Percentiles rank a stretch among this genome's conserved stretches.
These are phyloP conservation scores for Protaetia brevitarsis DNA, from an alignment of 1,140 invertebrate genomes.

Conservation along the genomic window DNA sequence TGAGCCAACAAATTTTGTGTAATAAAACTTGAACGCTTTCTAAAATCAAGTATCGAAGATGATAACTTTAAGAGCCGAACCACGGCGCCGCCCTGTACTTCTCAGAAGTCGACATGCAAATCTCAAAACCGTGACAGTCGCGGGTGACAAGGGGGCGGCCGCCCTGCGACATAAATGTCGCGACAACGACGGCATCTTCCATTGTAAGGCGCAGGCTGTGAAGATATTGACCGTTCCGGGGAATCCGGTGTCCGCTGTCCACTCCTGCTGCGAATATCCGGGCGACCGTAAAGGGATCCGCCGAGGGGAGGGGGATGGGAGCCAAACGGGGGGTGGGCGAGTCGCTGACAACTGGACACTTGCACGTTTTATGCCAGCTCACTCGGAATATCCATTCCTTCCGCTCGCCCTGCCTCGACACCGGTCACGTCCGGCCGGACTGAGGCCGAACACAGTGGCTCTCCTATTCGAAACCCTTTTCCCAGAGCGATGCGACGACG, in stretches of 20 bases:
- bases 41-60: too few species aligned
- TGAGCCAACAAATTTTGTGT: too few species aligned
- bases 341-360: constrained; percentile 38
- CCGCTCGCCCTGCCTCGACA: not conserved
- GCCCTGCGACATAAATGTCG: constrained; percentile 18
- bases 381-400: constrained; percentile 28
- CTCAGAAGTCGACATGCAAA: too few species aligned
- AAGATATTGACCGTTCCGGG: constrained; percentile 39
- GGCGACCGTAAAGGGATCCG: constrained; percentile 19
- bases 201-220: constrained; percentile 39
- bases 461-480: not conserved
- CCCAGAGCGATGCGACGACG: not conserved
- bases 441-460: not conserved
- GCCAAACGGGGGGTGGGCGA: constrained; percentile 13
- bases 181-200: constrained; percentile 17
- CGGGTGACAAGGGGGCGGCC: too few species aligned
- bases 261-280: constrained; percentile 30
- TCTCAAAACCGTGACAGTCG: too few species aligned
- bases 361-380: constrained; percentile 33
- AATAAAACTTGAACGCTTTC: too few species aligned
- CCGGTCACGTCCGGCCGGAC: not conserved
- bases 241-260: constrained; percentile 34
- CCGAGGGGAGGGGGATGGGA: not conserved
- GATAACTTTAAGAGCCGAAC: too few species aligned
- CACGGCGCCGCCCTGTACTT: too few species aligned